Conservation (phyloP, 1,140 invertebrate species). For the Dinothrombium tinctorium region DNA sequence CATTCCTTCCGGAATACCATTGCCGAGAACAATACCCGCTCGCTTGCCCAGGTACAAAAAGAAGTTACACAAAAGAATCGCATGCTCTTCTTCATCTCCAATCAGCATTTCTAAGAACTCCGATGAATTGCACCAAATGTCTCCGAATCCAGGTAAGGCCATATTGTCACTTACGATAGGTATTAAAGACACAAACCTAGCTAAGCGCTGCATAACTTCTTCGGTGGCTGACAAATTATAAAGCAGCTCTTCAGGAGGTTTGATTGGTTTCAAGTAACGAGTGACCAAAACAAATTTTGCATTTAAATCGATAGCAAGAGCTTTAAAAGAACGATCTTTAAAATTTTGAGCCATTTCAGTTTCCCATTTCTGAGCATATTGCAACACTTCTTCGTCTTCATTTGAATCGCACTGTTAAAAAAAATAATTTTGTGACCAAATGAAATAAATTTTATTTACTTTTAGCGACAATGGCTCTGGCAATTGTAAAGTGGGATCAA, state of each 20-base stretch:
- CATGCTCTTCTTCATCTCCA: slow-evolving; percentile 54
- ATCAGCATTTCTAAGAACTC: slow-evolving; percentile 47
- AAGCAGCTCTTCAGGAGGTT: slow-evolving; percentile 31
- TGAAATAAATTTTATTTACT: slow-evolving; percentile 16
- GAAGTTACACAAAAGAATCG: slow-evolving; percentile 51
- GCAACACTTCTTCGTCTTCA: slow-evolving; percentile 22
- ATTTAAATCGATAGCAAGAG: slow-evolving; percentile 36
- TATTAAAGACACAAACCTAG: slow-evolving; percentile 33
- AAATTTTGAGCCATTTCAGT: slow-evolving; percentile 20
- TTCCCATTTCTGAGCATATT: slow-evolving; percentile 21
- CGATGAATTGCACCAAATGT: slow-evolving; percentile 41
- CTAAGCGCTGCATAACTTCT: slow-evolving; percentile 17
- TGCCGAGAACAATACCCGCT: slow-evolving; percentile 44
- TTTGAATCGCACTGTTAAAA: slow-evolving; percentile 21
- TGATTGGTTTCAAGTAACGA: slow-evolving; percentile 35
- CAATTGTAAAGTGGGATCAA: slow-evolving; percentile 19
- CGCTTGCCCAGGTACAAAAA: slow-evolving; percentile 36
- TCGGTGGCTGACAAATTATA: slow-evolving; percentile 9
- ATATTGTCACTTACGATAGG: slow-evolving; percentile 28
- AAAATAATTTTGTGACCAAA: slow-evolving; percentile 1
- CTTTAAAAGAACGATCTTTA: slow-evolving; percentile 32
- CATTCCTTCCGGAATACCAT: slow-evolving; percentile 41
- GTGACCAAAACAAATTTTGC: slow-evolving; percentile 44
- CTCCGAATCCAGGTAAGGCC: slow-evolving; percentile 30
- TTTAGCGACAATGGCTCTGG: slow-evolving; percentile 23